A percentile compares a stretch with the other conserved stretches of the same genome.
Conservation (phyloP, 2,797 vertebrate species). For the Pelobates cultripes region DNA sequence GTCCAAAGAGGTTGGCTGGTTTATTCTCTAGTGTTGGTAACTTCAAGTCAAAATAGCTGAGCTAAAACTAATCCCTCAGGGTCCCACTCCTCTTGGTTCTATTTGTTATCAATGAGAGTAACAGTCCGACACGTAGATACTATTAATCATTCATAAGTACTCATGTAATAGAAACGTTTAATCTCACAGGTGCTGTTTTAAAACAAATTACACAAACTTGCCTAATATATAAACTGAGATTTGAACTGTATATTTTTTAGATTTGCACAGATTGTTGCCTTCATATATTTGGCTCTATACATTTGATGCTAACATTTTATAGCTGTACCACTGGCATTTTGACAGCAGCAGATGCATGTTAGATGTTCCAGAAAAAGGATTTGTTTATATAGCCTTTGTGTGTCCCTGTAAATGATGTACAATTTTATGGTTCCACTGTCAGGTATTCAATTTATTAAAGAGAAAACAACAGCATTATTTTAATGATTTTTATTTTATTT, state of each 20-base stretch:
- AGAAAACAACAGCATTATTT: no score
- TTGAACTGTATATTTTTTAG: constrained; percentile 40
- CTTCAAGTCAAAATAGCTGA: no score
- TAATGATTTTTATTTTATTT: no score
- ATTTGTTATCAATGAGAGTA: neutral
- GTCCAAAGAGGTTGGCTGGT: no score
- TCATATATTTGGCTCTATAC: constrained; percentile 41
- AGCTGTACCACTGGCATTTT: constrained; percentile 36
- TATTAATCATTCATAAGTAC: constrained; percentile 2
- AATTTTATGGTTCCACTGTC: neutral
- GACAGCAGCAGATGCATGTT: constrained; percentile 47
- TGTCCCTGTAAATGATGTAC: neutral
- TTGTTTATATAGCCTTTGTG: constrained; percentile 5
- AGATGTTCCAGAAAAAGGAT: constrained; percentile 34
- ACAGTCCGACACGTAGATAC: neutral
- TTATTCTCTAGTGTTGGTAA: no score
- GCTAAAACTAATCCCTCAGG: no score
- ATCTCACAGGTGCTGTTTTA: constrained; percentile 32
- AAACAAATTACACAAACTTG: constrained; percentile 12
- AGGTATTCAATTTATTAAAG: no score
- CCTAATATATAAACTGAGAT: constrained; percentile 26
- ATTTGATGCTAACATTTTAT: constrained; percentile 40
- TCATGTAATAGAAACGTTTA: neutral
- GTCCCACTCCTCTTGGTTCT: no score
- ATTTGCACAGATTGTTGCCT: constrained; percentile 27